Percentiles rank a stretch among this genome's conserved stretches.
phyloP scores from a whole-genome alignment of 1,140 invertebrate species.

The Asbolus verrucosus region DNA sequence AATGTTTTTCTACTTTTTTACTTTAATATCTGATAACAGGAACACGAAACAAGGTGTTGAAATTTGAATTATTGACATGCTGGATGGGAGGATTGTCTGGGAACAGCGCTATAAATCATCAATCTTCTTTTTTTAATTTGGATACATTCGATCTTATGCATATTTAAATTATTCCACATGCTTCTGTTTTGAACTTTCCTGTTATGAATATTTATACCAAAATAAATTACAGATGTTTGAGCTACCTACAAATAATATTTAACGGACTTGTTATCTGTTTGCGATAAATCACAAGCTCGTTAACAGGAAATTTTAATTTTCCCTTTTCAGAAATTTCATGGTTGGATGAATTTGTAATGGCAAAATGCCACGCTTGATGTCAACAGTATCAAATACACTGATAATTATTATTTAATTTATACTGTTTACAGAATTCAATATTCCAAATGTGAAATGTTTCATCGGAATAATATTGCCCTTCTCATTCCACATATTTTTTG shows the following conservation, averaged over 20 bases:
- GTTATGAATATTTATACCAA: constrained; percentile 31
- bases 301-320: neutral
- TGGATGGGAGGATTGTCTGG: constrained; percentile 8
- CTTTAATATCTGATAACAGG: no score
- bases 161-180: constrained; percentile 31
- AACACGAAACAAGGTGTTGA: constrained; percentile 36
- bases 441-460: no score
- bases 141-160: constrained; percentile 9
- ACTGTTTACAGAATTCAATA: no score
- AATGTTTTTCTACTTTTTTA: no score
- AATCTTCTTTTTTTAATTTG: constrained; percentile 22
- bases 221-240: constrained; percentile 30
- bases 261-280: neutral
- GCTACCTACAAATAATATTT: constrained; percentile 20
- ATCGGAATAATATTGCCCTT: no score
- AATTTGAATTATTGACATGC: constrained; percentile 36
- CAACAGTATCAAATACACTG: no score
- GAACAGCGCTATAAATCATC: constrained; percentile 25
- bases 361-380: no score
- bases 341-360: no score
- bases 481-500: no score
- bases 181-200: constrained; percentile 30
- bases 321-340: no score
- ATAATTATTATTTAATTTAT: no score
- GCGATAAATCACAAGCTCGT: constrained; percentile 1